Evolutionary conservation across 2,797 vertebrate genomes (phyloP).

Genomic region (Vespertilio murinus): DNA sequence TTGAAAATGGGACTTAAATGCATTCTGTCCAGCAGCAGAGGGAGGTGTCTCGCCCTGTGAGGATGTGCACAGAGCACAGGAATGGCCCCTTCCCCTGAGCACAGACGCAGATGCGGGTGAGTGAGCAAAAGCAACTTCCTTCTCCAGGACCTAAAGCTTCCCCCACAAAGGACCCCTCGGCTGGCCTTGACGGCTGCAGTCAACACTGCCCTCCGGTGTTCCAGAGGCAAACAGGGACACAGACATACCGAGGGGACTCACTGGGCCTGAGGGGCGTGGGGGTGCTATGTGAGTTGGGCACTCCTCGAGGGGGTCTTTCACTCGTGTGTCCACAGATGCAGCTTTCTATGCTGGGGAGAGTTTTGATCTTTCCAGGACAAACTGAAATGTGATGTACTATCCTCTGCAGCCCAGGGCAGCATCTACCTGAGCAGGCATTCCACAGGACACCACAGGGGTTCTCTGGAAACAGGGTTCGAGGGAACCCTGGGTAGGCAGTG

Average conservation of each 20-base stretch:
- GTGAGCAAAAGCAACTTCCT: neutral
- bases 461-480: neutral
- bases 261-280: neutral
- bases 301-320: neutral
- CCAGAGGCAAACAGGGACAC: neutral
- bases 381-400: neutral
- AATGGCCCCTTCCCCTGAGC: neutral
- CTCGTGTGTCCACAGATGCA: neutral
- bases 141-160: neutral
- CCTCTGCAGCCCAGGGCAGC: neutral
- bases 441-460: neutral
- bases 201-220: neutral
- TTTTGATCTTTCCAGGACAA: neutral
- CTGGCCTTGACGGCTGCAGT: neutral
- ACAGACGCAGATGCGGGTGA: rapidly evolving
- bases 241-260: neutral
- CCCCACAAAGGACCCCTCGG: neutral
- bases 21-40: neutral
- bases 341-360: neutral
- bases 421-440: neutral
- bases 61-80: neutral
- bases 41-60: neutral
- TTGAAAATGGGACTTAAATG: neutral
- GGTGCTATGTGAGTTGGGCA: rapidly evolving
- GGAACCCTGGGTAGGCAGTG: neutral